Evolutionary conservation across 2,113 vertebrate species (phyloP).

Genomic region (Leucopsar rothschildi): DNA sequence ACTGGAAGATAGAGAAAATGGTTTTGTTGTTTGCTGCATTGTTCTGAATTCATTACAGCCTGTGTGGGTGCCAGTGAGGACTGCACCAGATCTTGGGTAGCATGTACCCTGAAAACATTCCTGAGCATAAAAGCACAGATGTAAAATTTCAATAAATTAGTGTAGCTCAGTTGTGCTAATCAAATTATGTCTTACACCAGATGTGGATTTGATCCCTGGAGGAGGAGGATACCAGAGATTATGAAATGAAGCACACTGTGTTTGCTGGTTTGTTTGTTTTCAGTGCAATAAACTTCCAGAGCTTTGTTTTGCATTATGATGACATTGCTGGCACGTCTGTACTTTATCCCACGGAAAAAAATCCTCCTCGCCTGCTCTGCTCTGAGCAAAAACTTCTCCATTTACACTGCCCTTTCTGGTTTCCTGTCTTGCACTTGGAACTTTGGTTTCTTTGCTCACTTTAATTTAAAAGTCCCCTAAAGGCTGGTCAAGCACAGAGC

Average conservation of each 20-base stretch:
- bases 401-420: background rate
- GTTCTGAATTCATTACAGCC: accelerated
- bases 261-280: constrained; percentile 20
- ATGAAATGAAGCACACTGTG: background rate
- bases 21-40: background rate
- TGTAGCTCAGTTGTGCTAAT: background rate
- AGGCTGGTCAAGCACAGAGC: background rate
- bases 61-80: background rate
- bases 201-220: constrained; percentile 9
- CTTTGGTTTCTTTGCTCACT: background rate
- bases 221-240: background rate
- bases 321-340: background rate
- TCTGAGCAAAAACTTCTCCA: background rate
- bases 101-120: background rate
- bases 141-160: background rate
- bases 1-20: background rate
- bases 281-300: background rate
- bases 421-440: background rate
- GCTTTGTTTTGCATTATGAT: constrained; percentile 21
- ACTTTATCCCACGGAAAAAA: background rate
- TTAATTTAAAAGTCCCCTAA: background rate
- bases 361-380: background rate
- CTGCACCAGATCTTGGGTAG: background rate
- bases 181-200: background rate
- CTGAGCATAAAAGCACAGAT: background rate